phyloP scores from a whole-genome alignment of 2,113 vertebrate genomes.

The Microtus oregoni region DNA sequence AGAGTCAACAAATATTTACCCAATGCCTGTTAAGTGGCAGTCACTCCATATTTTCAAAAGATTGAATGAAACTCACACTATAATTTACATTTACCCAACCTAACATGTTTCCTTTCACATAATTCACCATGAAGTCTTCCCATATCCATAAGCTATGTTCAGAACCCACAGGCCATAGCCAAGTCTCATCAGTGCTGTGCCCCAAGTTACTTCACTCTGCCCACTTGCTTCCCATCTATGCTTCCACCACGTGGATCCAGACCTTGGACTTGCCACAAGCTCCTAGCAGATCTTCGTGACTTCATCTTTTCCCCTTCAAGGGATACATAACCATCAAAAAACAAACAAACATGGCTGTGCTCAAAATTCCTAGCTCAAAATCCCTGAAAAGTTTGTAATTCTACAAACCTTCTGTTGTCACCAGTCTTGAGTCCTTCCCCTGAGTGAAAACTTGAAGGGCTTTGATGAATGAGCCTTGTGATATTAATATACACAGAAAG shows the following conservation, averaged over 20 bases:
- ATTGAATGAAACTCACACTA: slow-evolving; percentile 65
- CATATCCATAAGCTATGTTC: not conserved
- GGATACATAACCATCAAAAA: slow-evolving; percentile 29
- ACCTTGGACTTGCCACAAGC: not conserved
- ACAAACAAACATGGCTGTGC: not conserved
- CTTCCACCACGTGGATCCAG: not conserved
- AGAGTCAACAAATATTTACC: slow-evolving; percentile 74
- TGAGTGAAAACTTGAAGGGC: not conserved
- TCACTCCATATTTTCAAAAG: slow-evolving; percentile 66
- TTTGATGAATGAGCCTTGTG: not conserved
- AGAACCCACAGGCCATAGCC: not conserved
- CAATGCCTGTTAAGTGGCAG: slow-evolving; percentile 51
- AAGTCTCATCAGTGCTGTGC: slow-evolving; percentile 1
- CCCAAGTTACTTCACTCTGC: not conserved
- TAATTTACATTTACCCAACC: slow-evolving; percentile 52
- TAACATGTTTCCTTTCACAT: slow-evolving; percentile 16
- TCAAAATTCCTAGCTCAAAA: not conserved
- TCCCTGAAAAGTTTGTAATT: not conserved
- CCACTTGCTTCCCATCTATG: not conserved
- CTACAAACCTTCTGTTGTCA: not conserved
- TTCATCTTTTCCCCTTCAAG: slow-evolving; percentile 19
- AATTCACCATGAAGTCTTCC: slow-evolving; percentile 25
- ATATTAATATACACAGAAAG: not conserved
- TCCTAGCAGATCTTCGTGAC: not conserved
- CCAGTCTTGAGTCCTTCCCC: not conserved